Evolutionary conservation across 2,113 vertebrate species (phyloP), one percentile per base, ranked within the genome.

Genomic region (Amazona vittata): DNA sequence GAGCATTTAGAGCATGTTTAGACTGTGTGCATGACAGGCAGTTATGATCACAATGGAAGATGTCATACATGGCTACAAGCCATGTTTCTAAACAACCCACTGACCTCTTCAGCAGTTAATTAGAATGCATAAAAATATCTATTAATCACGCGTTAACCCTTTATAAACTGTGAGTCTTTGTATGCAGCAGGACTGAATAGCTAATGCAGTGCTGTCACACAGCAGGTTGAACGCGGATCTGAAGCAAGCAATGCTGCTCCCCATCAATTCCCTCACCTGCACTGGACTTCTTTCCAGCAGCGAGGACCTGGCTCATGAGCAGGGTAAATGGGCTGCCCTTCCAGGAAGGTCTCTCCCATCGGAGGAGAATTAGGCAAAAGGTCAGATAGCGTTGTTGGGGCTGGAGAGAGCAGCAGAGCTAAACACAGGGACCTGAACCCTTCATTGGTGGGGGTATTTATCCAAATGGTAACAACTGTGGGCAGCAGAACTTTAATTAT

Each of bases 401-500:
- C 49, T 53, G 89, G 46, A 64, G 39, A 64, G 55, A 62, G 0
- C 6, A 37, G 41, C 67, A 37, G 39, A 5, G 89, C 3, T 2
- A 79, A 83, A 44, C 3, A 0, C 80, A 29, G 35, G 26, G 67
- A 55, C 25, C 63, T 19, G 37, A 65, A 52, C 78, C 22, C 43
- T 79, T 87, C 59, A 4, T 44, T 39, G 65, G 52, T 68, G 77
- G 53, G 50, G 83, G 86, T 79, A 82, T 92, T 76, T 92, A 83
- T 96, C 91, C 63, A 35, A 87, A 83, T 49, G 84, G 47, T 81
- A 95, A 64, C 81, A 74, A 92, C 79, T 81, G 94, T 93, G 81
- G 86, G 93, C 82, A 93, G 94, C 33, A 96, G 78, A 93, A 96
- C 74, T 96, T 96, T 55, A 96, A 95, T 96, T 96, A 95, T 97